Percentiles rank a stretch among this genome's conserved stretches.
Conservation (phyloP, 2,888 invertebrate genomes). For the Hirtodrosophila trivittata region DNA sequence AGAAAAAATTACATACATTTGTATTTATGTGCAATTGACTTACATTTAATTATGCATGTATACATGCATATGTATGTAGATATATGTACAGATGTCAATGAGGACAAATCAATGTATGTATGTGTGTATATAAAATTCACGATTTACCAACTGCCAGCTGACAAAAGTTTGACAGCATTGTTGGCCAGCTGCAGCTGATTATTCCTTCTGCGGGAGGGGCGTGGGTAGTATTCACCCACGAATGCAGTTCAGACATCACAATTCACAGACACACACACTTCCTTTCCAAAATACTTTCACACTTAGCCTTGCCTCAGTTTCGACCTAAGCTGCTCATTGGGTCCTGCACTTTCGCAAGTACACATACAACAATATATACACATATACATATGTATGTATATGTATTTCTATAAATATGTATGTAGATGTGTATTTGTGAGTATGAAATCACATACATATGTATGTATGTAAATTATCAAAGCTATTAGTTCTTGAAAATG, state of each 20-base stretch:
- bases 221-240: slow-evolving; percentile 12
- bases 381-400: neutral
- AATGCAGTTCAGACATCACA: slow-evolving; percentile 22
- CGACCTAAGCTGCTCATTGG: slow-evolving; percentile 5
- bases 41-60: no score
- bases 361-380: neutral
- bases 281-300: no score
- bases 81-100: neutral
- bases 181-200: slow-evolving; percentile 18
- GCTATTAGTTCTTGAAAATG: slow-evolving; percentile 5
- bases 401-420: neutral
- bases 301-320: no score
- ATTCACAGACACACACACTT: neutral
- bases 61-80: no score
- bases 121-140: neutral
- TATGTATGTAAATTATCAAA: slow-evolving; percentile 6
- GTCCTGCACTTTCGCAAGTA: slow-evolving; percentile 3
- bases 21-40: no score
- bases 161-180: slow-evolving; percentile 11
- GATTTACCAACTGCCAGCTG: slow-evolving; percentile 26
- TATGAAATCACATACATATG: neutral
- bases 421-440: neutral
- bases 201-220: slow-evolving; percentile 6
- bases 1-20: no score
- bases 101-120: neutral